Percentiles rank a stretch among this genome's conserved stretches.
phyloP scores from a whole-genome alignment of 2,113 vertebrate species.

The cattle (Bos taurus) region DNA sequence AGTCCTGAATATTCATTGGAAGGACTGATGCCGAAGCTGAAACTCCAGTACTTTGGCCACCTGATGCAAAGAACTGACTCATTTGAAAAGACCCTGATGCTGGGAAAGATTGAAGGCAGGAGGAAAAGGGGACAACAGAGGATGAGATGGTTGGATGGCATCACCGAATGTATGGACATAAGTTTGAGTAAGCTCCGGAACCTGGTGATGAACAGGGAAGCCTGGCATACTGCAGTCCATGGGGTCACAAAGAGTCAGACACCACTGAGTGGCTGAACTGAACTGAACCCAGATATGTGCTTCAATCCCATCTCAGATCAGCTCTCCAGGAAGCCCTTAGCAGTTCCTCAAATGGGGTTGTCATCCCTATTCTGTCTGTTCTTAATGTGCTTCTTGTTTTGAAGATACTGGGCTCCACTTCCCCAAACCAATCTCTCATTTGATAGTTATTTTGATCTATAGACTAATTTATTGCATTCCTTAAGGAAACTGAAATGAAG shows the following conservation, averaged over 20 bases:
- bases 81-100: background rate
- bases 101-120: background rate
- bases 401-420: background rate
- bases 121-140: background rate
- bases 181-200: fast-evolving
- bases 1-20: background rate
- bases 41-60: background rate
- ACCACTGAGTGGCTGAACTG: background rate
- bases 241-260: background rate
- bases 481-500: background rate
- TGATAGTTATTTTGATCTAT: background rate
- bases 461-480: background rate
- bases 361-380: background rate
- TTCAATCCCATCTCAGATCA: background rate
- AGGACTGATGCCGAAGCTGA: background rate
- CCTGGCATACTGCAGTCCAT: background rate
- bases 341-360: background rate
- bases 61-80: background rate
- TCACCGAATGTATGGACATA: background rate
- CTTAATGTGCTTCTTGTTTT: background rate
- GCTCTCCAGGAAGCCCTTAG: background rate
- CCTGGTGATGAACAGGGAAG: background rate
- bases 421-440: background rate
- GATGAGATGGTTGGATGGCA: background rate
- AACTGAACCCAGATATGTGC: background rate